A percentile compares a stretch with the other conserved stretches of the same genome.
phyloP scores from a whole-genome alignment of 1,140 invertebrate genomes.

The Danaus plexippus region DNA sequence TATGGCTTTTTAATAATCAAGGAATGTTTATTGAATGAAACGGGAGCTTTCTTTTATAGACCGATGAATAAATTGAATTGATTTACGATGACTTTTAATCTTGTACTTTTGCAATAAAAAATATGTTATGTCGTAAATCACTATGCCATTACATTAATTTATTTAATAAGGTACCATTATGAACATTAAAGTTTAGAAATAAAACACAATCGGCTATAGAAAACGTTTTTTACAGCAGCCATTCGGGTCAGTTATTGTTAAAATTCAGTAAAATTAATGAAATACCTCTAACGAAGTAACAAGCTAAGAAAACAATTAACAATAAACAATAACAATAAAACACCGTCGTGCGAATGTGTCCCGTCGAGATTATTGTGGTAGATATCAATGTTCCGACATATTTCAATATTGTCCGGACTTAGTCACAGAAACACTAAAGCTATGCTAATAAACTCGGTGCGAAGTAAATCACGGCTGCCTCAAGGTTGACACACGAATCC shows the following conservation, averaged over 20 bases:
- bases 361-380: slow-evolving; percentile 16
- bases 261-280: too few relatives aligned
- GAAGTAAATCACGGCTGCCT: slow-evolving; percentile 47
- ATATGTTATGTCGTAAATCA: too few relatives aligned
- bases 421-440: slow-evolving; percentile 45
- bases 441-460: slow-evolving; percentile 43
- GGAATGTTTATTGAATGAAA: slow-evolving; percentile 11
- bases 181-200: too few relatives aligned
- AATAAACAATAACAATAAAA: slow-evolving; percentile 16
- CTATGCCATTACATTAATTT: too few relatives aligned
- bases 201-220: too few relatives aligned
- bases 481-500: slow-evolving; percentile 39
- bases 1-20: slow-evolving; percentile 17
- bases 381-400: slow-evolving; percentile 22
- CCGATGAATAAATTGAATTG: too few relatives aligned
- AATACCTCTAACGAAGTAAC: too few relatives aligned
- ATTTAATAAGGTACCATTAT: too few relatives aligned
- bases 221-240: too few relatives aligned
- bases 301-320: slow-evolving; percentile 16
- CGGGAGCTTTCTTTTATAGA: not conserved
- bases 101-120: too few relatives aligned
- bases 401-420: slow-evolving; percentile 25
- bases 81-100: too few relatives aligned
- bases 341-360: slow-evolving; percentile 16
- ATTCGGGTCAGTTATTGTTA: too few relatives aligned